phyloP scores from a whole-genome alignment of 2,888 invertebrate species.

The Pyrgus malvae region DNA sequence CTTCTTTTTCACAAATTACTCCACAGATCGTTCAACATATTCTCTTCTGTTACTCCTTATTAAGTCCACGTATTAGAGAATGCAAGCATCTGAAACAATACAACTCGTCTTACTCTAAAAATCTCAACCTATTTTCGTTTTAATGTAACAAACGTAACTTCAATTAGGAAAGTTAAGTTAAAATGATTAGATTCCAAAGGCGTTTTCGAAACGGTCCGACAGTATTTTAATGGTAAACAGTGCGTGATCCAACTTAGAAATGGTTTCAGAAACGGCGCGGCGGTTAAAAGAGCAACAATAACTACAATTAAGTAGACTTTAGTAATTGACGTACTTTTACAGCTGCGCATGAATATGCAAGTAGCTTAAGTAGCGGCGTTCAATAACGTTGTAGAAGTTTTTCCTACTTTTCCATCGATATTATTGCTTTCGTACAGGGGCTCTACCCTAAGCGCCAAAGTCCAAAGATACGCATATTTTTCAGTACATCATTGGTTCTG shows the following conservation, averaged over 20 bases:
- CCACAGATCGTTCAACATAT: constrained; percentile 28
- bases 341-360: constrained; percentile 39
- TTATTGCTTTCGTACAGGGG: no score
- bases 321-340: constrained; percentile 36
- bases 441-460: no score
- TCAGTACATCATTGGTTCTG: no score
- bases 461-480: no score
- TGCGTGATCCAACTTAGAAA: constrained; percentile 55
- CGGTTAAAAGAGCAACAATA: constrained; percentile 54
- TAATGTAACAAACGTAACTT: constrained; percentile 32
- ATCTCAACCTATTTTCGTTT: constrained; percentile 21
- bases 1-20: constrained; percentile 30
- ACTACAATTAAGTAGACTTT: constrained; percentile 54
- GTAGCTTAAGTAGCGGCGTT: constrained; percentile 29
- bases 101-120: constrained; percentile 14
- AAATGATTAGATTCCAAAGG: constrained; percentile 44
- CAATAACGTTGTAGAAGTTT: no score
- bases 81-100: constrained; percentile 63
- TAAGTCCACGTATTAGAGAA: constrained; percentile 29
- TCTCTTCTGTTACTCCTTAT: constrained; percentile 38
- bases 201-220: constrained; percentile 44
- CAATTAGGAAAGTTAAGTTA: constrained; percentile 33
- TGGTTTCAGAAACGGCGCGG: constrained; percentile 38
- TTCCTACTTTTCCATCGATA: no score
- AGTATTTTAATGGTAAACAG: constrained; percentile 50